phyloP scores from a whole-genome alignment of 2,888 invertebrate genomes.

The Cyclophora punctaria region DNA sequence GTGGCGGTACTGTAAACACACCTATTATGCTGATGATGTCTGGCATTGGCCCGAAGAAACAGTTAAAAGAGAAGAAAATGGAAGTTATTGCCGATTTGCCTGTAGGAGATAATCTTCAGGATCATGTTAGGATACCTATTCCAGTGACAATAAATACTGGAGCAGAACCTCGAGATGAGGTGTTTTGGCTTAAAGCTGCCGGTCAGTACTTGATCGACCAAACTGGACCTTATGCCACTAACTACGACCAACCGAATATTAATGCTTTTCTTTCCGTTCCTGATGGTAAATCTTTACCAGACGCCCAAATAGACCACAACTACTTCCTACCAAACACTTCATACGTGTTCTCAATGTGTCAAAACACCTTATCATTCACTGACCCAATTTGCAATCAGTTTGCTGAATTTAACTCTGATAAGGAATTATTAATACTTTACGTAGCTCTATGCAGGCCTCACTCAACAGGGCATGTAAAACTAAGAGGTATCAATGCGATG shows the following conservation, averaged over 20 bases:
- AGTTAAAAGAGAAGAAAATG: constrained; percentile 41
- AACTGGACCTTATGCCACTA: constrained; percentile 53
- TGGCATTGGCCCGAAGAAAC: constrained; percentile 50
- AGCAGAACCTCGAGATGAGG: constrained; percentile 36
- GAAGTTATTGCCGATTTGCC: constrained; percentile 43
- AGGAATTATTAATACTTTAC: constrained; percentile 53
- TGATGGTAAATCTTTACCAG: constrained; percentile 42
- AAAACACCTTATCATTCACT: constrained; percentile 40
- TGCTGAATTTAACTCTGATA: constrained; percentile 43
- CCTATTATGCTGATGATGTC: constrained; percentile 55
- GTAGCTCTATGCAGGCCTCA: constrained; percentile 54
- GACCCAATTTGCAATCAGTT: constrained; percentile 55
- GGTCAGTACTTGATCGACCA: constrained; percentile 55
- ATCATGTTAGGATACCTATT: constrained; percentile 62
- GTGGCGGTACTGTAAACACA: constrained; percentile 55
- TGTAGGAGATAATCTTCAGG: constrained; percentile 66
- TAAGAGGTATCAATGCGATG: constrained; percentile 39
- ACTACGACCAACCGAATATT: constrained; percentile 59
- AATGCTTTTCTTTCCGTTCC: constrained; percentile 58
- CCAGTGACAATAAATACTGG: constrained; percentile 52
- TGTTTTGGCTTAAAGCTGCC: constrained; percentile 50
- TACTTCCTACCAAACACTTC: constrained; percentile 57
- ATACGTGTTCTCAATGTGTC: constrained; percentile 46
- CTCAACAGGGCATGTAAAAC: constrained; percentile 48
- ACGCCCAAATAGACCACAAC: constrained; percentile 63